These are phyloP conservation scores for Bradynema listronoti DNA, from an alignment of 1,140 invertebrate species.

Conservation along the genomic window DNA sequence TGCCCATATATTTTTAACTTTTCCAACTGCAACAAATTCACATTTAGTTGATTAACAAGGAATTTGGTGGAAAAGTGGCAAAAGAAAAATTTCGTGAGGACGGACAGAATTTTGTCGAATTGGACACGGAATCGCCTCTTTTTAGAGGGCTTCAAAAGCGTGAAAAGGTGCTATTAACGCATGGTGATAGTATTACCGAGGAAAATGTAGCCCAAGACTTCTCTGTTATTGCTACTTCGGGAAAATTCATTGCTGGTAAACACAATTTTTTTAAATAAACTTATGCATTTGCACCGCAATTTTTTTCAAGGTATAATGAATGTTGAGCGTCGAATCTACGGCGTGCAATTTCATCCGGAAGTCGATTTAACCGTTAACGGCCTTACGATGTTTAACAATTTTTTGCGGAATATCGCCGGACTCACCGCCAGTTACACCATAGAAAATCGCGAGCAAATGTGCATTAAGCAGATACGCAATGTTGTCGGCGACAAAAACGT, in stretches of 20 bases:
- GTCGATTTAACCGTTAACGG: constrained; percentile 89
- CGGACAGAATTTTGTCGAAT: constrained; percentile 81
- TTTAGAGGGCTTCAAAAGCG: constrained; percentile 74
- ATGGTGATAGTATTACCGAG: constrained; percentile 88
- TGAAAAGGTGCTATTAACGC: constrained; percentile 85
- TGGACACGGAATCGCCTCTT: constrained; percentile 75
- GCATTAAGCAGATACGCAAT: constrained; percentile 83
- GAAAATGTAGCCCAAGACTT: constrained; percentile 63
- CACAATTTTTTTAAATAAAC: neutral
- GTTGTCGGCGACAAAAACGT: constrained; percentile 85
- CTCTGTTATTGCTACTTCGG: constrained; percentile 39
- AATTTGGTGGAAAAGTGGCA: constrained; percentile 85
- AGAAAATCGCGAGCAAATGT: constrained; percentile 76
- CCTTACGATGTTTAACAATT: constrained; percentile 83
- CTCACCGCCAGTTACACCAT: constrained; percentile 81
- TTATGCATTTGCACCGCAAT: neutral
- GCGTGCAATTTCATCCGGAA: constrained; percentile 90
- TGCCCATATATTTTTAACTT: neutral
- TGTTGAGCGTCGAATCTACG: constrained; percentile 82
- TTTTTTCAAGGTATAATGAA: constrained; percentile 71
- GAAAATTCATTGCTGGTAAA: constrained; percentile 24
- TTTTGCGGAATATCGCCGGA: constrained; percentile 81
- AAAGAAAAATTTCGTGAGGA: constrained; percentile 83
- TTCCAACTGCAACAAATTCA: constrained; percentile 2
- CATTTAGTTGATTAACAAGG: constrained; percentile 86